These are phyloP conservation scores for Micrastur ruficollis DNA, from an alignment of 2,797 vertebrate genomes.

Conservation along the genomic window DNA sequence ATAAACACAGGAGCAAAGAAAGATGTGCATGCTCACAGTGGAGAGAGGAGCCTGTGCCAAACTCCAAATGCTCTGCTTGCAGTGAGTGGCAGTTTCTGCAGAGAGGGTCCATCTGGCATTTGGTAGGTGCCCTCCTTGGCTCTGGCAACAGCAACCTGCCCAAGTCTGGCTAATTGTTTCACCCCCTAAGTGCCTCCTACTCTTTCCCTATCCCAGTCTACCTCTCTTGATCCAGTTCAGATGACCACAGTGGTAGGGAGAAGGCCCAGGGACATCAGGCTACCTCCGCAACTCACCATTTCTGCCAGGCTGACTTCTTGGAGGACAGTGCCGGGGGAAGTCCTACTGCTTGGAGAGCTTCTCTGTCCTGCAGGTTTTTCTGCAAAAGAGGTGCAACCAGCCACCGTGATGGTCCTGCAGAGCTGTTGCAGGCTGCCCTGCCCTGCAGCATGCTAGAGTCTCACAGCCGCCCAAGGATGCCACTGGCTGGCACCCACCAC, in stretches of 20 bases:
- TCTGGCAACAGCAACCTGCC: neutral
- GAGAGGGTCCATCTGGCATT: neutral
- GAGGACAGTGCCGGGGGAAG: constrained; percentile 34
- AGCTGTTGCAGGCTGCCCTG: neutral
- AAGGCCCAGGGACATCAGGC: neutral
- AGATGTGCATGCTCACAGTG: accelerated
- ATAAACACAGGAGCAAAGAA: neutral
- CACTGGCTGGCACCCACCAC: neutral
- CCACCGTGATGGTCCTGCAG: accelerated
- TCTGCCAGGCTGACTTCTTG: constrained; percentile 60
- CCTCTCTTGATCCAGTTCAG: neutral
- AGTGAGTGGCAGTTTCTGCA: neutral
- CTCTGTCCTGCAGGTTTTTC: constrained; percentile 41
- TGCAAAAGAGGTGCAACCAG: neutral
- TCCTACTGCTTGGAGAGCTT: constrained; percentile 48
- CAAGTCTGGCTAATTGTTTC: neutral
- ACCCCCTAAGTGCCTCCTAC: neutral
- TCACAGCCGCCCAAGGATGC: neutral
- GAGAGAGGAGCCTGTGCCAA: neutral
- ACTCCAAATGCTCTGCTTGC: neutral
- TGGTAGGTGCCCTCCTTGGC: neutral
- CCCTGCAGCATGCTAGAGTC: accelerated
- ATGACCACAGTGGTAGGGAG: neutral
- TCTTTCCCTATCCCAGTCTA: neutral
- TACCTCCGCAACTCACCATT: constrained; percentile 37